Evolutionary conservation across 2,888 invertebrate species (phyloP), one percentile per base, ranked within the genome.

Genomic region (Notodonta ziczac): DNA sequence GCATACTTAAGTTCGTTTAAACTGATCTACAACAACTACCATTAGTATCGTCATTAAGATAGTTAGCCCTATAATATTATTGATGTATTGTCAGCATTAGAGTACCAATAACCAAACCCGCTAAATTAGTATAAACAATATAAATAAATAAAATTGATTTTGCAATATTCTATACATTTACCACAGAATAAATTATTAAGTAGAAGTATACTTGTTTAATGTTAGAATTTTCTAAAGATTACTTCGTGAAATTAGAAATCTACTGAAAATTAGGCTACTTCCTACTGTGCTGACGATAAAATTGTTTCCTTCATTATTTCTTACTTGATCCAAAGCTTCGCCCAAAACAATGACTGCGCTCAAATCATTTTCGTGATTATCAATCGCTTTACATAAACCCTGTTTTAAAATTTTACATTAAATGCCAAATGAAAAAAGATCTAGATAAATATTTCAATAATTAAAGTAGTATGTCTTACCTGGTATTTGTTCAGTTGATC

Each of bases 401-500:
- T 97, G 95, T 93, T 90, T 75, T 86, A 92, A 93, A 91, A 84
- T 75, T 73, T 68, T 78, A 76, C 55, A 82, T 81, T 78, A 83
- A 78, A 76, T 74, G 14, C 24, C 51, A 44, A 24, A 61, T 42
- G 58, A 60, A 63, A 24, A 59, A 35, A 57, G 39, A 54, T 10
- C 44, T 14, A 14, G 4, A 6, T 16, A 16, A 14, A 4, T 5
- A 46, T 16, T 50, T 50, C 16, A 4, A 50, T 8, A 50, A 50
- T 50, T 8, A 10, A 16, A 50, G 50, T 16, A 16, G n/a, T 8
- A 16, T 3, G 9, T 78, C 88, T 87, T 93, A 97, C 98, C 96
- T 98, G 98, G 88, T 98, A 98, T 89, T 97, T 97, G 81, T 97
- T 97, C 48, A 98, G 94, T 85, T 98, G 98, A 70, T 98, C 97